Percentiles rank a stretch among this genome's conserved stretches.
These are phyloP conservation scores for Sus cebifrons DNA, from an alignment of 2,797 vertebrate species.

Conservation along the genomic window DNA sequence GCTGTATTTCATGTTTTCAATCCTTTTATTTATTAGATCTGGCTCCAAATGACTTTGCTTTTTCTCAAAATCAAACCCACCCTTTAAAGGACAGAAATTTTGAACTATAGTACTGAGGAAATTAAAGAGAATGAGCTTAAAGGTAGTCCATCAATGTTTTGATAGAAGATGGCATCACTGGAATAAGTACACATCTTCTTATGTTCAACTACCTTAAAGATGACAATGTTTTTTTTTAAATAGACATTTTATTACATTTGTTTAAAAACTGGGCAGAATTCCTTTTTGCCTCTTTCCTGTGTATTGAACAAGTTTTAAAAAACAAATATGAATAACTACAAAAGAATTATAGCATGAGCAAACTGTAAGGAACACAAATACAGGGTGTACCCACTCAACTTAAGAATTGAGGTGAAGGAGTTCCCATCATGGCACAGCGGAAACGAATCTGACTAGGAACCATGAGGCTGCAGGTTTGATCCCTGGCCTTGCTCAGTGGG, in stretches of 20 bases:
- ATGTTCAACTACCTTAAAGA: constrained; percentile 29
- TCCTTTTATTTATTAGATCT: constrained; percentile 40
- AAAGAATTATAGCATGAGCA: constrained; percentile 32
- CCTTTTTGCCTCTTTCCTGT: not conserved
- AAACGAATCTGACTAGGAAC: too few relatives aligned
- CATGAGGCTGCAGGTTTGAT: too few relatives aligned
- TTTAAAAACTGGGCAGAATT: constrained; percentile 48
- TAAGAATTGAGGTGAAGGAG: constrained; percentile 1
- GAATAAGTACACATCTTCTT: constrained; percentile 26
- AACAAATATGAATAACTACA: constrained; percentile 55
- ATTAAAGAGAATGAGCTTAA: constrained; percentile 15
- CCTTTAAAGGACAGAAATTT: constrained; percentile 21
- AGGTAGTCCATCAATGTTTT: constrained; percentile 40
- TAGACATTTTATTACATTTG: not conserved
- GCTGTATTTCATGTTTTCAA: not conserved
- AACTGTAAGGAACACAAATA: constrained; percentile 45
- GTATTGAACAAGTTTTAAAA: constrained; percentile 27
- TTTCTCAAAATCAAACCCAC: constrained; percentile 34
- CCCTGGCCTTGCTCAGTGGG: too few relatives aligned
- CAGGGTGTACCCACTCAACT: not conserved
- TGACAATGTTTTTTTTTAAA: constrained; percentile 1
- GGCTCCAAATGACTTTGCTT: not conserved
- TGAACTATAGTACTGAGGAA: constrained; percentile 42
- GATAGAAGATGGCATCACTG: not conserved
- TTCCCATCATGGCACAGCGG: too few relatives aligned